Evolutionary conservation across 2,113 vertebrate genomes (phyloP), one percentile per base, ranked within the genome.

Genomic region (Ceuthmochares aereus): DNA sequence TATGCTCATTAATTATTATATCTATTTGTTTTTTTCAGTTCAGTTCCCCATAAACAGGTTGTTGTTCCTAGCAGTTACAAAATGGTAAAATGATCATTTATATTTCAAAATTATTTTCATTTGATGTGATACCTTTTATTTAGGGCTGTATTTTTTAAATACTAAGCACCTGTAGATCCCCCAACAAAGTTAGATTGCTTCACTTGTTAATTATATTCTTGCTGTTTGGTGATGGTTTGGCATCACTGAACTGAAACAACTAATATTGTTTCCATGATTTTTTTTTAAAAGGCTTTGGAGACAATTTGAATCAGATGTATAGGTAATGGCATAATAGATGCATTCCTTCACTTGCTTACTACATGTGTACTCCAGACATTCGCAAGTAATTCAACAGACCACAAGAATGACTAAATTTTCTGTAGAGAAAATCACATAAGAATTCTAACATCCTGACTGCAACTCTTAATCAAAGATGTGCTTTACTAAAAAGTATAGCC

Each of bases 1-100:
- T 96, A 95, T 87, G 92, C 92, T 98, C 98, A 97, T 98, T 97
- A 96, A 96, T 97, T 97, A 97, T 98, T 98, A 96, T 98, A 98
- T 96, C 96, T 98, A 93, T 96, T 97, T 64, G 96, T 97, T 95
- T 67, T 90, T 96, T 94, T 90, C 72, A 51, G 8, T 86, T 87
- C 75, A 75, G 43, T 95, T 96, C 30, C 86, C 74, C 85, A 84
- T 93, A 81, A 97, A 68, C 56, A 93, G n/a, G 64, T 84, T 17
- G 51, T 91, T 90, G 81, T 97, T 95, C 86, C 59, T 97, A 90
- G 85, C 72, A 92, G 84, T 92, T 94, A 94, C 32, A 77, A 94
- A 95, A 92, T 67, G 54, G 45, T 92, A 93, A 95, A 91, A 95
- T 9, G 29, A 90, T 86, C 56, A 75, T 79, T 96, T 96, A 66